These are phyloP conservation scores for Scelioninae gen. 1 DNA, from an alignment of 2,888 invertebrate species.

Conservation along the genomic window DNA sequence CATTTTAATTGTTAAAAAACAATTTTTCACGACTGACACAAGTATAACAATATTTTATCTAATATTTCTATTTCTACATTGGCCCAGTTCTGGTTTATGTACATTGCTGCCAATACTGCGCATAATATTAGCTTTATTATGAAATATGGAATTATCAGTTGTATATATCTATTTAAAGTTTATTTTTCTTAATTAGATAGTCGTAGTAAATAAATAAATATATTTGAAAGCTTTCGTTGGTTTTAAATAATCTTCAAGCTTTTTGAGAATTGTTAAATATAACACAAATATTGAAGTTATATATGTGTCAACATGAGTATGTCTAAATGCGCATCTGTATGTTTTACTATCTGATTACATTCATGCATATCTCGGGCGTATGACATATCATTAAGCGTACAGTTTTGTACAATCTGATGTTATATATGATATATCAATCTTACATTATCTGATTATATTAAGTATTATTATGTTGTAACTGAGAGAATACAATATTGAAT, in stretches of 20 bases:
- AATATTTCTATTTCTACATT: too few species aligned
- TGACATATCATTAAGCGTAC: constrained; percentile 45
- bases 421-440: constrained; percentile 27
- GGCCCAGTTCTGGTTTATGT: too few species aligned
- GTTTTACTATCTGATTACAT: constrained; percentile 36
- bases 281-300: constrained; percentile 43
- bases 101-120: too few species aligned
- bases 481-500: too few species aligned
- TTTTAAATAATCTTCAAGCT: constrained; percentile 24
- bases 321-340: constrained; percentile 41
- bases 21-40: too few species aligned
- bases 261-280: constrained; percentile 35
- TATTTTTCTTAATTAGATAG: not conserved
- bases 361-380: constrained; percentile 25
- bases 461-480: constrained; percentile 32
- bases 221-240: not conserved
- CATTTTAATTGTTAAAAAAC: too few species aligned
- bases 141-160: too few species aligned
- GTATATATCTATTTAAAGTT: not conserved
- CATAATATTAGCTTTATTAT: too few species aligned
- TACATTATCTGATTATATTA: constrained; percentile 30
- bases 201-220: not conserved
- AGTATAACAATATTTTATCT: too few species aligned
- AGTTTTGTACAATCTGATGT: constrained; percentile 46
- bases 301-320: constrained; percentile 36